A percentile compares a stretch with the other conserved stretches of the same genome.
Conservation (phyloP, 2,113 vertebrate species). For the Numida meleagris region DNA sequence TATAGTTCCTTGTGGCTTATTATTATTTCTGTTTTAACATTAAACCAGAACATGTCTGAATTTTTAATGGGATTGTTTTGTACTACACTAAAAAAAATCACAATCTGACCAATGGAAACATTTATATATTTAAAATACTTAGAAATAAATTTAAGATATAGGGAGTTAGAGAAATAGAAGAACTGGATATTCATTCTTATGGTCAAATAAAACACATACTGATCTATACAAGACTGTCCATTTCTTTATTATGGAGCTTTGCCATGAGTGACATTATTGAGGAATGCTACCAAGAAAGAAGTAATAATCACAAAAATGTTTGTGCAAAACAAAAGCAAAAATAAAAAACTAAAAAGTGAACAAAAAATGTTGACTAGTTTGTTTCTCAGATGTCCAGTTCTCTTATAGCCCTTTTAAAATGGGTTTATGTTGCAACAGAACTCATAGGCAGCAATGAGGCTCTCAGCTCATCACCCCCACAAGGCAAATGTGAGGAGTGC, state of each 20-base stretch:
- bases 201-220: background rate
- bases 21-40: background rate
- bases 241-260: background rate
- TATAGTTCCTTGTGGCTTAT: background rate
- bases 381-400: background rate
- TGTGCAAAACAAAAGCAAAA: background rate
- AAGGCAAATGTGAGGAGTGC: background rate
- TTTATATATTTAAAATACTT: background rate
- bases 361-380: background rate
- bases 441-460: rapidly evolving
- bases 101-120: background rate
- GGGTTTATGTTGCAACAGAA: background rate
- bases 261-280: background rate
- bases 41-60: background rate
- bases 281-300: background rate
- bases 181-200: background rate
- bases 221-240: background rate
- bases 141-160: background rate
- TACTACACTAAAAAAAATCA: background rate
- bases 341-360: background rate
- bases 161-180: background rate
- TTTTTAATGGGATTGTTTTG: background rate
- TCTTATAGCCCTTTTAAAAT: background rate
- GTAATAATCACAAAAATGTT: background rate
- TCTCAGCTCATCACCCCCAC: background rate